phyloP scores from a whole-genome alignment of 2,888 invertebrate species.

The Cheilosia soror region DNA sequence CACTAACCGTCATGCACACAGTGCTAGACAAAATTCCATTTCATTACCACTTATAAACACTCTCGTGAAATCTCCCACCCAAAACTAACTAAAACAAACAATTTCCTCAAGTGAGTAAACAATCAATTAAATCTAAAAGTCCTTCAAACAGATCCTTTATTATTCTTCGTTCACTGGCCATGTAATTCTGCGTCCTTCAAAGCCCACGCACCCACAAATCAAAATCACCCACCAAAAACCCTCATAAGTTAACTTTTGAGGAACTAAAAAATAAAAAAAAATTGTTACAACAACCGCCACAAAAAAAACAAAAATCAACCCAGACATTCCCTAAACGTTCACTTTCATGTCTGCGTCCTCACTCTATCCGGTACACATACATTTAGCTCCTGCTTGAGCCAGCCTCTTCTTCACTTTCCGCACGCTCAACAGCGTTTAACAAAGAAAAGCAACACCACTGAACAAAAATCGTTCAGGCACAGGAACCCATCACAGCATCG shows the following conservation, averaged over 20 bases:
- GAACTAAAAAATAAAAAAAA: constrained; percentile 18
- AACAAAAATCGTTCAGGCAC: constrained; percentile 20
- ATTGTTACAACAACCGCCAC: constrained; percentile 9
- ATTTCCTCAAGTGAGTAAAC: constrained; percentile 51
- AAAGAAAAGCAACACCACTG: constrained; percentile 56
- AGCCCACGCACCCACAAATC: constrained; percentile 36
- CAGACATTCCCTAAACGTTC: constrained; percentile 56
- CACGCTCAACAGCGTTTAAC: constrained; percentile 45
- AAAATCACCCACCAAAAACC: constrained; percentile 35
- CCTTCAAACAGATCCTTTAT: constrained; percentile 44
- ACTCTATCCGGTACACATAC: constrained; percentile 17
- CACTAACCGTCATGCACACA: background rate
- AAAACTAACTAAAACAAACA: constrained; percentile 59
- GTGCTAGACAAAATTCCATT: background rate
- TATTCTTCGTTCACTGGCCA: constrained; percentile 54
- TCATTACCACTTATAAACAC: constrained; percentile 15
- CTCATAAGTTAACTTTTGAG: constrained; percentile 46
- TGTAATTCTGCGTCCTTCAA: constrained; percentile 52
- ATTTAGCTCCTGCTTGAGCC: constrained; percentile 2
- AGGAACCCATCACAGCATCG: constrained; percentile 6
- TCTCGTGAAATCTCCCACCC: background rate
- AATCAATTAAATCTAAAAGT: constrained; percentile 70
- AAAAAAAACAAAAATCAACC: constrained; percentile 41
- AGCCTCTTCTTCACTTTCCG: constrained; percentile 18
- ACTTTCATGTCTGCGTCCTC: constrained; percentile 46